Base-by-base conservation (phyloP, 2,888 invertebrate species). In the Ligdia adustata region DNA sequence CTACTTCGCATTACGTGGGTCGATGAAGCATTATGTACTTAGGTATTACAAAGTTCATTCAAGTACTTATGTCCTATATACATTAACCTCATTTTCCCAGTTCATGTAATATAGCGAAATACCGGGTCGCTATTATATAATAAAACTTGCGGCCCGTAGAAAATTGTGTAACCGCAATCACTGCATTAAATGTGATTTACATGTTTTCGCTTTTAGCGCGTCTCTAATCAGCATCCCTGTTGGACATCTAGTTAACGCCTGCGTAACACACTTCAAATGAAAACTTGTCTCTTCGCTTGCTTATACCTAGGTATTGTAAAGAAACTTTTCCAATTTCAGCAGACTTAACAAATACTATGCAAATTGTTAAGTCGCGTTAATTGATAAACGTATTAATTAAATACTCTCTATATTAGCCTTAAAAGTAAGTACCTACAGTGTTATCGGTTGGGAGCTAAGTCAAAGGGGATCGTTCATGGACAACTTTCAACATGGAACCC, bases 181-280 rank as follows among this genome's bases (percentile, higher is more conserved):
- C 37, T 32, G 50, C 46, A 49, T 54, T 45, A 43, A 43, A 45
- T 56, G 62, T 73, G 58, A 77, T 79, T 82, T 62, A 75, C 86
- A 81, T 73, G 88, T 88, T 89, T 88, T 87, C 88, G 62, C 76
- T 85, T 87, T 89, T 89, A 88, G 88, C 89, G 64, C 58, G 48
- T 51, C 64, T 73, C 80, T 82, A 79, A 81, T 73, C 70, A 75
- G 66, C 60, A 68, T 72, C 70, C 67, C 70, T 62, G 57, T 61
- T 69, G 64, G 64, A 62, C 62, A 41, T 32, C 59, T 66, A 55
- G 64, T 77, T 79, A 79, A 66, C 80, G 68, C 73, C 66, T 85
- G 73, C 69, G 73, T 62, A 78, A 76, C 57, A 37, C 49, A 55
- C 54, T 57, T 40, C 43, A 42, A 27, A 51, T 46, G 55, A 56